Percentiles rank a stretch among this genome's conserved stretches.
Conservation (phyloP, 2,113 vertebrate species). For the Dinomys branickii region DNA sequence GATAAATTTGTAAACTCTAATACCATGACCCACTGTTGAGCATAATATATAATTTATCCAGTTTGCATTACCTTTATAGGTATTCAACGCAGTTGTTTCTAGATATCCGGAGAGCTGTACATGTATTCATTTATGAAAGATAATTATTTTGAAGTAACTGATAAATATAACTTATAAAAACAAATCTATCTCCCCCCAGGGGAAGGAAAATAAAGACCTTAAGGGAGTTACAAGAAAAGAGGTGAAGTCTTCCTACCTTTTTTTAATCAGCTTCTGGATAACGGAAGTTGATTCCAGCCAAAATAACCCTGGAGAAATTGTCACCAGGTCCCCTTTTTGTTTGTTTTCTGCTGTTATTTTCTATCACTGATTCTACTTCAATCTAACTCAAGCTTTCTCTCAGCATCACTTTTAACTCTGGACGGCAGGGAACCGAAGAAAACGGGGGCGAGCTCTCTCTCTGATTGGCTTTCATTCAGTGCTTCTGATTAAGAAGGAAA, state of each 20-base stretch:
- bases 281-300: conserved; percentile 82
- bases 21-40: conserved; percentile 58
- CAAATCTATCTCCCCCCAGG: background rate
- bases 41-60: conserved; percentile 54
- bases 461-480: conserved; percentile 88
- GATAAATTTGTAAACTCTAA: conserved; percentile 64
- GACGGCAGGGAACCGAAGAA: conserved; percentile 83
- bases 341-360: conserved; percentile 82
- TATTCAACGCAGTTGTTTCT: conserved; percentile 47
- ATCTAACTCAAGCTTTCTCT: conserved; percentile 87
- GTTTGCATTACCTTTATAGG: conserved; percentile 19
- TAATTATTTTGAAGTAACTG: conserved; percentile 59
- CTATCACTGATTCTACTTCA: conserved; percentile 84
- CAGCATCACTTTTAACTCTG: conserved; percentile 89
- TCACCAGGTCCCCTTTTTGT: conserved; percentile 76
- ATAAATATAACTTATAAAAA: conserved; percentile 61
- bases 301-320: conserved; percentile 76
- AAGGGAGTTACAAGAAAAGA: conserved; percentile 71
- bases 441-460: conserved; percentile 81
- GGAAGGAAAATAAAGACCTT: conserved; percentile 58
- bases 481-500: conserved; percentile 77
- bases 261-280: conserved; percentile 78
- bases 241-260: conserved; percentile 85
- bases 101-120: conserved; percentile 40
- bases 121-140: conserved; percentile 76